Evolutionary conservation across 2,113 vertebrate genomes (phyloP).

Genomic region (Hypocryptadius cinnamomeus): DNA sequence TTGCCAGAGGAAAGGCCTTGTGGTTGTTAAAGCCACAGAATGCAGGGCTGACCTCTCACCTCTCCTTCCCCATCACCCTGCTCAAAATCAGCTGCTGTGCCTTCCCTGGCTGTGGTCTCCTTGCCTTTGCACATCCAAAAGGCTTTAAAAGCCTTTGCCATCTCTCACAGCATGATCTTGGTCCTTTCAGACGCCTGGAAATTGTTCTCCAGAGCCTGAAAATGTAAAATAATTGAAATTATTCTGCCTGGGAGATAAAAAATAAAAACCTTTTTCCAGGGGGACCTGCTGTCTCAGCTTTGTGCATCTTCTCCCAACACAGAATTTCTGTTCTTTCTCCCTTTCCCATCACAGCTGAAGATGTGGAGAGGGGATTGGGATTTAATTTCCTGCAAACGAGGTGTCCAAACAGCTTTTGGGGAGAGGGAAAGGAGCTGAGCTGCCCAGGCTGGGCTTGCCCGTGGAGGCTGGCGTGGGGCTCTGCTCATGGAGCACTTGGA

Average conservation of each 20-base stretch:
- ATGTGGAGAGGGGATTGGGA: not conserved
- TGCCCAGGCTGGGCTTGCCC: not conserved
- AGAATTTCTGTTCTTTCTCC: not conserved
- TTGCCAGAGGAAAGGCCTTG: not conserved
- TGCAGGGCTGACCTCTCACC: not conserved
- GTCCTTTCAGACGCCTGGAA: not conserved
- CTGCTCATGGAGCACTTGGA: accelerated
- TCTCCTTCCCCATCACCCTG: not conserved
- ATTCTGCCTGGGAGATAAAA: not conserved
- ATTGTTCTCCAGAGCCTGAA: not conserved
- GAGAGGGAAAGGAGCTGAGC: not conserved
- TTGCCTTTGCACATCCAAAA: not conserved
- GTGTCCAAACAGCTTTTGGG: no score
- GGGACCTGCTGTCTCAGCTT: not conserved
- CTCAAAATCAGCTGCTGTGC: not conserved
- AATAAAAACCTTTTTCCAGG: not conserved
- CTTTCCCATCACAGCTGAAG: accelerated
- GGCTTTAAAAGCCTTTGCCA: not conserved
- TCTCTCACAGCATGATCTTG: not conserved
- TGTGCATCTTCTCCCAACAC: not conserved
- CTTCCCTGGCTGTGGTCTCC: not conserved
- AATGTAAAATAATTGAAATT: not conserved
- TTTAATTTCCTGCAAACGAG: not conserved
- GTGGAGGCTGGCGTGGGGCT: accelerated
- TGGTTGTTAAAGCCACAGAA: not conserved